Conservation (phyloP, 2,113 vertebrate genomes). For the Nansenia antarctica region DNA sequence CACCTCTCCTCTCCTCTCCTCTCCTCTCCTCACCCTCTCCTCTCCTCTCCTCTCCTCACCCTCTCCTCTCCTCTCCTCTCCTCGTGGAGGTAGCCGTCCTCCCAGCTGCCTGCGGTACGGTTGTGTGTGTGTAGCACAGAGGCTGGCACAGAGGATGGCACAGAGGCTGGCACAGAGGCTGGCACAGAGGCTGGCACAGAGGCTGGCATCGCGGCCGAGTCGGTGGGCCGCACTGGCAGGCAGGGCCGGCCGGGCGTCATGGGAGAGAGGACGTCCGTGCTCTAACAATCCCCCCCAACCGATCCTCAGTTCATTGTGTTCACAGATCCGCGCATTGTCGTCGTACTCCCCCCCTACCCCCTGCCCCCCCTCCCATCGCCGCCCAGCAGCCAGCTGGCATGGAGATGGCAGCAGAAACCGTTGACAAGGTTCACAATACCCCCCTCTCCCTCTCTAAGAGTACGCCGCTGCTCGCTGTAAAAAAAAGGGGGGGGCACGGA, state of each 20-base stretch:
- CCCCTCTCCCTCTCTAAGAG: too few relatives aligned
- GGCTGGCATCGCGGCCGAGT: not conserved
- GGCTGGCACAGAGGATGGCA: not conserved
- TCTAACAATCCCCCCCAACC: constrained; percentile 51
- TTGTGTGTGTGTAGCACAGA: too few relatives aligned
- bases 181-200: not conserved
- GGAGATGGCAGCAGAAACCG: constrained; percentile 62
- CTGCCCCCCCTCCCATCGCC: constrained; percentile 40
- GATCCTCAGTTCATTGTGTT: constrained; percentile 59
- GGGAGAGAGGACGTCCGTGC: constrained; percentile 38
- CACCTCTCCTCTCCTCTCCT: too few relatives aligned
- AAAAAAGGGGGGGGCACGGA: constrained; percentile 64
- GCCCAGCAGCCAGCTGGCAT: constrained; percentile 73
- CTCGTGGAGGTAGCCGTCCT: too few relatives aligned
- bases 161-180: not conserved
- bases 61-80: too few relatives aligned
- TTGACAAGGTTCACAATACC: constrained; percentile 73
- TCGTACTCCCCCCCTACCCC: constrained; percentile 26
- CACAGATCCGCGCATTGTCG: constrained; percentile 68
- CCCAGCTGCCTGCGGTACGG: too few relatives aligned
- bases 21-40: too few relatives aligned
- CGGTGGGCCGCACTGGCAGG: not conserved
- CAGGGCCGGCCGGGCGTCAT: constrained; percentile 20
- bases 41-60: too few relatives aligned
- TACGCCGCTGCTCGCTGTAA: constrained; percentile 50